A percentile compares a stretch with the other conserved stretches of the same genome.
Evolutionary conservation across 2,888 invertebrate species (phyloP).

Genomic region (Platycheirus rosarum): DNA sequence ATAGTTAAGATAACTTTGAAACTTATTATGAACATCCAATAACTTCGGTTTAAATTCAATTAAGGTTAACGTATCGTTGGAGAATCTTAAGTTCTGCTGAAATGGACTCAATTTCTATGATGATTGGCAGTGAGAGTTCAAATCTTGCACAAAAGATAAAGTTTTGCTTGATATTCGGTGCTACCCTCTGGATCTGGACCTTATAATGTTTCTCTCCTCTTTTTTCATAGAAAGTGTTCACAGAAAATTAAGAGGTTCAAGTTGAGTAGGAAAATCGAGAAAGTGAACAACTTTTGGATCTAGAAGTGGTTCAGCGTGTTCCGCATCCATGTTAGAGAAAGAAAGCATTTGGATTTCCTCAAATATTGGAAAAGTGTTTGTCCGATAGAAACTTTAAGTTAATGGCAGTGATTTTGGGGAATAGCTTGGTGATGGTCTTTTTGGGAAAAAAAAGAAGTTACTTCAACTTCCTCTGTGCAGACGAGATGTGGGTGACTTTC

Average conservation of each 20-base stretch:
- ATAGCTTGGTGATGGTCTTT: no score
- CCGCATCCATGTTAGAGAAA: no score
- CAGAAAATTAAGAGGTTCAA: neutral
- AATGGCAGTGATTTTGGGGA: neutral
- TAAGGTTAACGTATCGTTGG: conserved; percentile 43
- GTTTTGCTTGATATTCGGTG: neutral
- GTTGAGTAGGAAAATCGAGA: neutral
- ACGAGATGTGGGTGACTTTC: no score
- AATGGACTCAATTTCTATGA: conserved; percentile 18
- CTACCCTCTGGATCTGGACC: neutral
- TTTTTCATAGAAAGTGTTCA: neutral
- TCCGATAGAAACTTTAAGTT: neutral
- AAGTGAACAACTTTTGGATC: neutral
- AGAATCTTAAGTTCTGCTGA: conserved; percentile 36
- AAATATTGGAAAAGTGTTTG: neutral
- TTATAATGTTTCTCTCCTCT: neutral
- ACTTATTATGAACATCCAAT: conserved; percentile 38
- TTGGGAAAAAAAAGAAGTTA: no score
- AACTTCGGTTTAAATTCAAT: conserved; percentile 42
- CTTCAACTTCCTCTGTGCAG: no score
- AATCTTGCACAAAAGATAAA: conserved; percentile 14
- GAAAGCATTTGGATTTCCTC: neutral
- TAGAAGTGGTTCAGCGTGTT: no score
- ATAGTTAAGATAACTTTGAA: conserved; percentile 23
- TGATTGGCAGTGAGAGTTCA: conserved; percentile 4